Evolutionary conservation across 2,797 vertebrate genomes (phyloP).

Genomic region (Phrynocephalus vlangalii): DNA sequence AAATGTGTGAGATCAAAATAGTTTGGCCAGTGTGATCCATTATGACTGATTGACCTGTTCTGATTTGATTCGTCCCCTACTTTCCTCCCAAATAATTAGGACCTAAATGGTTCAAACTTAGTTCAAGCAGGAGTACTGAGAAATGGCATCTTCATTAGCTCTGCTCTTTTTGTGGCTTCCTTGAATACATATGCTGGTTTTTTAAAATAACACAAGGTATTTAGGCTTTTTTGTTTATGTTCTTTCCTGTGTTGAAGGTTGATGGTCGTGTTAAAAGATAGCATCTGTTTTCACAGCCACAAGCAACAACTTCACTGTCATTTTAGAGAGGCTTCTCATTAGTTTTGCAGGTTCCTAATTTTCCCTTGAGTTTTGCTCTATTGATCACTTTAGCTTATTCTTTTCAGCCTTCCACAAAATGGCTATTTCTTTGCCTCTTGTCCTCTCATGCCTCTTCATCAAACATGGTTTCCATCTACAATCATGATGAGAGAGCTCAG

Average conservation of each 20-base stretch:
- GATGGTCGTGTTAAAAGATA: background rate
- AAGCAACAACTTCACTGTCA: background rate
- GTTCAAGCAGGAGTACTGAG: background rate
- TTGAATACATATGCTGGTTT: accelerated
- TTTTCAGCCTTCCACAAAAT: slow-evolving; percentile 6
- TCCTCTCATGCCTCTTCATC: background rate
- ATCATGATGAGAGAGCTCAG: background rate
- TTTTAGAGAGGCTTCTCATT: background rate
- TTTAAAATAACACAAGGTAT: slow-evolving; percentile 3
- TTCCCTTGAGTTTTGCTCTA: background rate
- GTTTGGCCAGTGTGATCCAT: background rate
- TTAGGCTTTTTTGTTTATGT: slow-evolving; percentile 13
- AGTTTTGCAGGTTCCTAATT: background rate
- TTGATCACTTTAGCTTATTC: slow-evolving; percentile 8
- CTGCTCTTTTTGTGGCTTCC: slow-evolving; percentile 26
- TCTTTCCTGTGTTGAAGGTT: background rate
- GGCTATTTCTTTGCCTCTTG: background rate
- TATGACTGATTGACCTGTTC: no score
- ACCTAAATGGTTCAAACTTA: background rate
- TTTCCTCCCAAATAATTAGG: background rate
- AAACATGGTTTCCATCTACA: background rate
- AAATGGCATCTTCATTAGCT: background rate
- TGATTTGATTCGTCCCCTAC: no score
- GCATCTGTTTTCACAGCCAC: background rate
- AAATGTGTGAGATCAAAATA: background rate